Conservation (phyloP, 2,113 vertebrate genomes). For the Syngnathus scovelli region DNA sequence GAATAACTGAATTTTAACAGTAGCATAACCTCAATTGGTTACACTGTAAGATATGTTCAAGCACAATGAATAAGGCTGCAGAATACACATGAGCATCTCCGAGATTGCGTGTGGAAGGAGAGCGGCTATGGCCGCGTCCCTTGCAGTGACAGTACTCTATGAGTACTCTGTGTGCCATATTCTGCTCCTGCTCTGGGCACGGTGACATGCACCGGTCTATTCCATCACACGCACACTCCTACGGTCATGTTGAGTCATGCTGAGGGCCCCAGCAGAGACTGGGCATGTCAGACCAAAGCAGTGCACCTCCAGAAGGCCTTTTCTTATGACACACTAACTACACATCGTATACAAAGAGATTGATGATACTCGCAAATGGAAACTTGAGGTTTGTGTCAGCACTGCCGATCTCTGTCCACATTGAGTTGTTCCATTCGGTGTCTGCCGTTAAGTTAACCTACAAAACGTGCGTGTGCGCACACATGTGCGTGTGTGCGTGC, state of each 20-base stretch:
- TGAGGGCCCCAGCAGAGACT: conserved; percentile 38
- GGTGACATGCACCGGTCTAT: conserved; percentile 26
- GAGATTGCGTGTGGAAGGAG: conserved; percentile 9
- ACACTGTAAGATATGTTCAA: conserved; percentile 18
- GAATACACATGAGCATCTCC: conserved; percentile 28
- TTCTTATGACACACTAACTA: conserved; percentile 29
- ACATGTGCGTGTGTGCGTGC: no score
- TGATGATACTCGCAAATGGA: conserved; percentile 26
- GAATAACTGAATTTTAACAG: conserved; percentile 16
- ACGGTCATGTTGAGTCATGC: conserved; percentile 29
- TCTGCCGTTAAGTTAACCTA: no score
- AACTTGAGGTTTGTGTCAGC: conserved; percentile 25
- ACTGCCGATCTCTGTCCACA: conserved; percentile 5
- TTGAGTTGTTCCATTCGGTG: not conserved
- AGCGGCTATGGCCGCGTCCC: conserved; percentile 34
- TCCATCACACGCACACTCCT: conserved; percentile 3
- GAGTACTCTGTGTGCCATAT: conserved; percentile 50
- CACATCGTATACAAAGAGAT: conserved; percentile 31
- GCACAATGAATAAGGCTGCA: conserved; percentile 38
- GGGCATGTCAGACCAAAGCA: conserved; percentile 41
- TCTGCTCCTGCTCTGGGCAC: conserved; percentile 33
- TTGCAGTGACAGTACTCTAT: conserved; percentile 47
- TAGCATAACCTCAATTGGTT: conserved; percentile 20
- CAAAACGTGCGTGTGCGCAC: no score
- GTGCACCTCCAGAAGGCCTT: conserved; percentile 27